These are phyloP conservation scores for Cephus pulcher DNA, from an alignment of 2,888 invertebrate genomes.

Conservation along the genomic window DNA sequence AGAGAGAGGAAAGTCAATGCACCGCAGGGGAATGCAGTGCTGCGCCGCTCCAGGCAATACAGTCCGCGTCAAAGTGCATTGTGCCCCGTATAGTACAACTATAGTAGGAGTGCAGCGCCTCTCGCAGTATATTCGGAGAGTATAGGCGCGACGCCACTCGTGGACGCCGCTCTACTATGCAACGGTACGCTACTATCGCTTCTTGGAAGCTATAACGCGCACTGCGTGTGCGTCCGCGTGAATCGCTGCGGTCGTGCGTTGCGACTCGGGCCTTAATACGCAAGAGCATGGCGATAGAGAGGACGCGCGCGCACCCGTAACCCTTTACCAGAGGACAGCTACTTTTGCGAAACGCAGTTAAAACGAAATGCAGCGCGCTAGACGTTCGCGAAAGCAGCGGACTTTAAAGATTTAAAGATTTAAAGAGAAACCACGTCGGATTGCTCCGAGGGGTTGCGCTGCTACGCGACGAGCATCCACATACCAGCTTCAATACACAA, in stretches of 20 bases:
- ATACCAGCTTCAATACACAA: too few relatives aligned
- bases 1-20: conserved; percentile 59
- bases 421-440: too few relatives aligned
- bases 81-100: conserved; percentile 44
- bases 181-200: conserved; percentile 35
- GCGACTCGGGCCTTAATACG: not conserved
- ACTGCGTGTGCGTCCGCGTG: not conserved
- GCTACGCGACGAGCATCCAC: too few relatives aligned
- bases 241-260: not conserved
- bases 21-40: conserved; percentile 63
- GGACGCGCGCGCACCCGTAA: not conserved
- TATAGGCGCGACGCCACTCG: not conserved
- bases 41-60: conserved; percentile 47
- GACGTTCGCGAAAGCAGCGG: too few relatives aligned
- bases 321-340: too few relatives aligned
- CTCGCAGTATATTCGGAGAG: not conserved
- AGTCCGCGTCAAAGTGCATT: conserved; percentile 57
- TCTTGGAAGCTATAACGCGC: conserved; percentile 45
- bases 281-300: not conserved
- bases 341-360: too few relatives aligned
- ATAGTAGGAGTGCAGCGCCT: not conserved
- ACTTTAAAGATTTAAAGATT: too few relatives aligned
- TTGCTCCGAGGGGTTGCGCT: too few relatives aligned
- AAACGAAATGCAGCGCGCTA: too few relatives aligned
- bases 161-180: conserved; percentile 2